Evolutionary conservation across 2,888 invertebrate genomes (phyloP).

Genomic region (Drosophila acutilabella): DNA sequence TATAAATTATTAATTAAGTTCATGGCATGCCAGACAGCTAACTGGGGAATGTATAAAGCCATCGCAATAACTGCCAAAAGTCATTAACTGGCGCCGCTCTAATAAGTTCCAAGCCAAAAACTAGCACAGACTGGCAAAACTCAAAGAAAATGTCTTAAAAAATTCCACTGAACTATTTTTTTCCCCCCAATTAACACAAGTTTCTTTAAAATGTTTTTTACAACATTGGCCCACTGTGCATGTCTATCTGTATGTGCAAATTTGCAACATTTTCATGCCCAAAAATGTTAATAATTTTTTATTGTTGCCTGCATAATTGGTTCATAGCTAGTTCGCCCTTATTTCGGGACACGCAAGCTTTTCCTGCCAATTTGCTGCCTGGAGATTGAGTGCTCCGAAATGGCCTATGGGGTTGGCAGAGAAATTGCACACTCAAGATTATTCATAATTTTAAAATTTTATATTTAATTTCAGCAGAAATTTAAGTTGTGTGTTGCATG

Average conservation of each 20-base stretch:
- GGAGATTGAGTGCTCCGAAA: slow-evolving; percentile 46
- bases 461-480: slow-evolving; percentile 51
- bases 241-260: slow-evolving; percentile 21
- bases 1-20: slow-evolving; percentile 67
- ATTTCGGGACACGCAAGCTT: slow-evolving; percentile 55
- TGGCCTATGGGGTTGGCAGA: slow-evolving; percentile 23
- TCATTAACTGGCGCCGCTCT: slow-evolving; percentile 59
- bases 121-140: slow-evolving; percentile 27
- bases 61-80: slow-evolving; percentile 57
- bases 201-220: background rate
- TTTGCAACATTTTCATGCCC: slow-evolving; percentile 62
- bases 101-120: slow-evolving; percentile 50
- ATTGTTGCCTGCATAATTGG: slow-evolving; percentile 44
- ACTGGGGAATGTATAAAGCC: slow-evolving; percentile 20
- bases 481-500: slow-evolving; percentile 63
- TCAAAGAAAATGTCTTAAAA: background rate
- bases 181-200: background rate
- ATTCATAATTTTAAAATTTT: slow-evolving; percentile 71
- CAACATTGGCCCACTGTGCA: slow-evolving; percentile 48
- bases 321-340: slow-evolving; percentile 35
- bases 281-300: slow-evolving; percentile 69
- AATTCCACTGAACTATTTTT: background rate
- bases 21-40: slow-evolving; percentile 41
- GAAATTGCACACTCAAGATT: slow-evolving; percentile 62
- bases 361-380: slow-evolving; percentile 21